Base-by-base conservation (phyloP, 1,140 invertebrate genomes). In the Tribolium madens region DNA sequence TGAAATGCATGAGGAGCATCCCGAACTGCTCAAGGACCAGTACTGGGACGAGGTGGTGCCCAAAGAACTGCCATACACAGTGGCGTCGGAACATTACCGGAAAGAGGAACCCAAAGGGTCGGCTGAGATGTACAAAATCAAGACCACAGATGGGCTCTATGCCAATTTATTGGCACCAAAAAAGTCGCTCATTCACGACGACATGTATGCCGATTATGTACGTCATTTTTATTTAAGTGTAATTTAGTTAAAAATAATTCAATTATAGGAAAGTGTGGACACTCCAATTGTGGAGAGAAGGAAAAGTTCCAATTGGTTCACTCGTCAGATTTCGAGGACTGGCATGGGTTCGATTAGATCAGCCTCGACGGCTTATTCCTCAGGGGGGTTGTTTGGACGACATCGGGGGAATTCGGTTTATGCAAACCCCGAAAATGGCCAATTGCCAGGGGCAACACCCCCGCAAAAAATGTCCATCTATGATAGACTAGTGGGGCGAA, bases 11-110 rank as follows among this genome's bases (percentile, higher is more conserved):
- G 94, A 95, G 82, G 94, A 95, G 84, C 94, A 96, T 84, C 94
- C 94, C 2, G 94, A 96, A 84, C 86, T 96, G n/a, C 85, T 96
- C 3, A 93, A 94, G 76, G 94, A 96, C 84, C 94, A 96, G 81
- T 96, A 95, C 83, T 97, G 95, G 95, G 94, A 96, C 81, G 94
- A 96, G 79, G 94, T 96, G 48, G 93, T 97, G 21, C 95, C 95
- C 0, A 93, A 93, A 84, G 94, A 96, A 82, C 85, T 97, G 77
- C 95, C 95, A 0, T 96, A 96, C 78, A 95, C 94, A 0, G 90
- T 95, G 0, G 94, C 93, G 0, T 95, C 94, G 3, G 94, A 95
- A 81, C 93, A 95, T 76, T 96, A 95, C 80, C 85, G 94, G 0
- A 87, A 90, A 10, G 91, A 92, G 76, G 94, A 96, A 81, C 94